Evolutionary conservation across 2,797 vertebrate genomes (phyloP), one percentile per base, ranked within the genome.

Genomic region (Cyprinodon diabolis): DNA sequence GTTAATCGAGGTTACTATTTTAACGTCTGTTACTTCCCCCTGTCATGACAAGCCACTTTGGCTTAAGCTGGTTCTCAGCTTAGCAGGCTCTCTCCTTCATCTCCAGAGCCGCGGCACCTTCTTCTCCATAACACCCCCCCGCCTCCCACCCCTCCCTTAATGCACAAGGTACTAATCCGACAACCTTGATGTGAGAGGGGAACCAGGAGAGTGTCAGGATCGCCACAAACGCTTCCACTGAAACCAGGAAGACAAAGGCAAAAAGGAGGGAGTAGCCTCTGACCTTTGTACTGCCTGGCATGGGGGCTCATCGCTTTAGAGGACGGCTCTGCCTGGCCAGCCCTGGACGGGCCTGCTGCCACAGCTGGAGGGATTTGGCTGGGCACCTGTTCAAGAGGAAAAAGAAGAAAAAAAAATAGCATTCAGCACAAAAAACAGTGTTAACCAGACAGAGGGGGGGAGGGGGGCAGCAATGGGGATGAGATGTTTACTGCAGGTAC

Each of bases 41-140:
- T 89, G 90, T 91, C 91, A 93, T 94, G 93, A 94, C 92, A 92
- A 93, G 91, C 92, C 91, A 91, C 92, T 93, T 93, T 93, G 84
- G 81, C 87, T 90, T 93, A 93, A 94, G 89, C 90, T 74, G 82
- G 90, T 92, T 91, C 91, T 91, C 86, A 92, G 91, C 89, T 94
- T 93, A 92, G 88, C 85, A 79, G 80, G 74, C 86, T 85, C 81
- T 87, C 85, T 87, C 75, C 68, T 84, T 89, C 87, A 87, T 86
- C 90, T 90, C 79, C 77, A 74, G 71, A 81, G 76, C 75, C 76
- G 82, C 57, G 76, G 77, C 71, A 76, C 73, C 78, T 75, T 86
- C 71, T 74, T 77, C 79, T 71, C 75, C 52, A 68, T 56, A 35
- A 54, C 71, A 45, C 62, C 17, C 35, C 35, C 45, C 66, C 69